Evolutionary conservation across 1,140 invertebrate species (phyloP).

Genomic region (Calliphora vicina): DNA sequence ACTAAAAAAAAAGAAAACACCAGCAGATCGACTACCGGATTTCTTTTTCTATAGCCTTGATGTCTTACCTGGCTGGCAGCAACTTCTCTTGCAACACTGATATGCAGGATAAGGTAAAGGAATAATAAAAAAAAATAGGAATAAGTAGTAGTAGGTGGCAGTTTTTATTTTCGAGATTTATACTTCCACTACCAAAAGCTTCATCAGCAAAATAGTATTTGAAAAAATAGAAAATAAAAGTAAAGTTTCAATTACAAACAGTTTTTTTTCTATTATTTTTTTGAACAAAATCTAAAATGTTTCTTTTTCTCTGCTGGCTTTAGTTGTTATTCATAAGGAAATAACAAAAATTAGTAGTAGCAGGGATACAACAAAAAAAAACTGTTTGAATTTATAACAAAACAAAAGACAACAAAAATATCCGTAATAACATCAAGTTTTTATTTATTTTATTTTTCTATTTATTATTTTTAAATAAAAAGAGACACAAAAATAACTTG

Average conservation of each 20-base stretch:
- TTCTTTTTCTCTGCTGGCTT: not conserved
- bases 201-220: constrained; percentile 7
- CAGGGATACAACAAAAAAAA: no score
- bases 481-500: no score
- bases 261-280: not conserved
- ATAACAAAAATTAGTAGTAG: not conserved
- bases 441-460: no score
- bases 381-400: not conserved
- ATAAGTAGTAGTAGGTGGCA: not conserved
- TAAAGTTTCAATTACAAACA: constrained; percentile 14
- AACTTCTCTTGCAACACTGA: not conserved
- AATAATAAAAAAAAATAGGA: no score
- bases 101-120: not conserved
- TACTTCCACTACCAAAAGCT: not conserved
- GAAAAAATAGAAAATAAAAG: not conserved
- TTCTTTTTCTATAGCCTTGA: not conserved
- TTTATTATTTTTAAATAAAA: no score
- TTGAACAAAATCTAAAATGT: not conserved
- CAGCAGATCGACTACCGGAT: not conserved
- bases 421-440: not conserved
- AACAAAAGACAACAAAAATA: not conserved
- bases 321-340: constrained; percentile 3
- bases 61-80: not conserved
- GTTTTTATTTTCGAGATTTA: not conserved
- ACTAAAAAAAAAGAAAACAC: not conserved